phyloP scores from a whole-genome alignment of 2,797 vertebrate species.

The Xenentodon cancila region DNA sequence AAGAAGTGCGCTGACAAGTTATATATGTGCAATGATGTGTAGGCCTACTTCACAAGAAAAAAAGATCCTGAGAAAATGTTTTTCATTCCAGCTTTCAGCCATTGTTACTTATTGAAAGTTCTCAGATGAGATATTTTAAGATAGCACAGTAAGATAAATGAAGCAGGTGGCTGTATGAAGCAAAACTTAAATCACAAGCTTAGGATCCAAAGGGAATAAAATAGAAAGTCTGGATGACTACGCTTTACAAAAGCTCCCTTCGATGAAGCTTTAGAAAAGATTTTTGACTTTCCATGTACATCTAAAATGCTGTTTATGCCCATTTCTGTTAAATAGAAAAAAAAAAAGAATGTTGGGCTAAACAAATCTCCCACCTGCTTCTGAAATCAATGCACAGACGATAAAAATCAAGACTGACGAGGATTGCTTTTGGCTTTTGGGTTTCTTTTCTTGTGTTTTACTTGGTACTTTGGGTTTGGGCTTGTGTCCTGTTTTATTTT shows the following conservation, averaged over 20 bases:
- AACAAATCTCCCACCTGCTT: slow-evolving; percentile 17
- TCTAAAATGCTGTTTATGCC: no score
- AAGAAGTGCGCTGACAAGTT: slow-evolving; percentile 66
- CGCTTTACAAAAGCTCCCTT: not conserved
- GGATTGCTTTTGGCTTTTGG: no score
- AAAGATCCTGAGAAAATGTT: slow-evolving; percentile 56
- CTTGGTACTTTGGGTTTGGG: no score
- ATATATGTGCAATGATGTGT: slow-evolving; percentile 53
- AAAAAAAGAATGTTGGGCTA: no score
- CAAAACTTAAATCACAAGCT: not conserved
- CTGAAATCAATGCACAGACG: slow-evolving; percentile 22
- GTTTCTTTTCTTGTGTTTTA: no score
- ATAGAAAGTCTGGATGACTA: not conserved
- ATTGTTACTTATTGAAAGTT: slow-evolving; percentile 24
- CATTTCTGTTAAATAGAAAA: no score
- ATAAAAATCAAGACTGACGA: slow-evolving; percentile 47
- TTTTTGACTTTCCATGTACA: no score
- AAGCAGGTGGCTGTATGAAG: slow-evolving; percentile 10
- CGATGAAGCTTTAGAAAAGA: not conserved
- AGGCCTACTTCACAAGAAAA: slow-evolving; percentile 40
- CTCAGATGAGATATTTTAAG: slow-evolving; percentile 23
- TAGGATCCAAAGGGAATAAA: not conserved
- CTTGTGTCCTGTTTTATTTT: no score
- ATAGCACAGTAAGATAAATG: slow-evolving; percentile 38
- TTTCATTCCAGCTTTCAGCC: slow-evolving; percentile 53